Conservation (phyloP, 1,140 invertebrate species). For the Aphis craccivora region DNA sequence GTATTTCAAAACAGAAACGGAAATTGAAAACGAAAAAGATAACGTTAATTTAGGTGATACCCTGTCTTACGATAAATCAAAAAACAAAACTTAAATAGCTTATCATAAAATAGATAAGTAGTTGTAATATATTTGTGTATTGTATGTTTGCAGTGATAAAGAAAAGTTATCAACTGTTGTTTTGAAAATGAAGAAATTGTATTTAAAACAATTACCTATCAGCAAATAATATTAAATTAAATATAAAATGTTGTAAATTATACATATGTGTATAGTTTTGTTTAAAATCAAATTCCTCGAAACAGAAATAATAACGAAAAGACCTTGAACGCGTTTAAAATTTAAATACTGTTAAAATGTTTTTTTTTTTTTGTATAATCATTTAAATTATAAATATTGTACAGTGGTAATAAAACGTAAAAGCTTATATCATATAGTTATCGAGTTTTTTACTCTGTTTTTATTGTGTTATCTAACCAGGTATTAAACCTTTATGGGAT, state of each 20-base stretch:
- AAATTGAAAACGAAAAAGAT: neutral
- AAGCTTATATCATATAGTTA: neutral
- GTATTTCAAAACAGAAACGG: neutral
- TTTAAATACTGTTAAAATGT: neutral
- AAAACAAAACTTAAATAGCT: neutral
- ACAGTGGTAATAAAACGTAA: neutral
- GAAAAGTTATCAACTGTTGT: neutral
- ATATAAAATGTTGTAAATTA: neutral
- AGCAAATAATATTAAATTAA: neutral
- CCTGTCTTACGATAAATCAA: neutral
- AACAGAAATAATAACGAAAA: neutral
- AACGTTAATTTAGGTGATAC: neutral
- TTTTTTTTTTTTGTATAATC: neutral
- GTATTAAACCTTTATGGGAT: neutral
- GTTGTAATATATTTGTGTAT: neutral
- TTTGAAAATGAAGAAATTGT: slow-evolving; percentile 2
- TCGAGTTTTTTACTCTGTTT: too few species aligned
- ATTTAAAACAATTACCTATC: neutral
- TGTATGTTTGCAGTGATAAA: neutral
- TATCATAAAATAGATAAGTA: neutral
- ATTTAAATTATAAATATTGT: neutral
- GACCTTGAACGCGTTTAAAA: neutral
- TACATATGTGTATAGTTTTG: neutral
- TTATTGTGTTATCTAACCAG: too few species aligned
- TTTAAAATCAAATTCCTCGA: neutral